These are phyloP conservation scores for Zophobas morio DNA, from an alignment of 1,140 invertebrate genomes.

Conservation along the genomic window DNA sequence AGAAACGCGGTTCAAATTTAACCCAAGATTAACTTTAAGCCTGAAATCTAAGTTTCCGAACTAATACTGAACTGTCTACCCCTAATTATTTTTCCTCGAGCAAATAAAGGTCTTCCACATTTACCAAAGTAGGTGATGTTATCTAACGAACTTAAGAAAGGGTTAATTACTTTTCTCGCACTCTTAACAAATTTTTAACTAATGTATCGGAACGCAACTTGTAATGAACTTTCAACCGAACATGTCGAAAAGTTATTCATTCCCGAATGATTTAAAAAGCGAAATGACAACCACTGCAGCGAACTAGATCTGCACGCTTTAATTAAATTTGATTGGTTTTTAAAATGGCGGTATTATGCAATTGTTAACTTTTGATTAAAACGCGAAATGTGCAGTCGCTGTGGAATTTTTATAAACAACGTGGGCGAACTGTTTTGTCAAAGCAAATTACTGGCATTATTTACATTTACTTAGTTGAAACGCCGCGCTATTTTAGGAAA, in stretches of 20 bases:
- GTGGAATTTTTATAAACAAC: slow-evolving; percentile 6
- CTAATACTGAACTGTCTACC: slow-evolving; percentile 31
- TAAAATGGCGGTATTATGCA: slow-evolving; percentile 7
- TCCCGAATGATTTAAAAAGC: not conserved
- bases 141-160: slow-evolving; percentile 13
- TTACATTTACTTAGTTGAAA: slow-evolving; percentile 19
- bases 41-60: slow-evolving; percentile 39
- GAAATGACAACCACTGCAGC: not conserved
- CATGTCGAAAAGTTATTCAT: not conserved
- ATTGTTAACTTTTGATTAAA: slow-evolving; percentile 30
- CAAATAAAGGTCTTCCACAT: slow-evolving; percentile 6
- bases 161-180: slow-evolving; percentile 1
- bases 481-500: slow-evolving; percentile 14
- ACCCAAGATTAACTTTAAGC: slow-evolving; percentile 37
- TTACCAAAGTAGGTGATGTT: not conserved
- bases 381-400: slow-evolving; percentile 9
- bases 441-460: slow-evolving; percentile 1
- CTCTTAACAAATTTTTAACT: slow-evolving; percentile 9
- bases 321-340: slow-evolving; percentile 13
- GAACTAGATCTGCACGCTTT: not conserved
- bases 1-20: slow-evolving; percentile 41
- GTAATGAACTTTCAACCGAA: not conserved
- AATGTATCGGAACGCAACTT: not conserved
- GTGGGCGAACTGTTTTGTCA: not conserved
- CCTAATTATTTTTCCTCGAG: slow-evolving; percentile 32